Evolutionary conservation across 2,113 vertebrate species (phyloP), one percentile per base, ranked within the genome.

Genomic region (Poecile atricapillus): DNA sequence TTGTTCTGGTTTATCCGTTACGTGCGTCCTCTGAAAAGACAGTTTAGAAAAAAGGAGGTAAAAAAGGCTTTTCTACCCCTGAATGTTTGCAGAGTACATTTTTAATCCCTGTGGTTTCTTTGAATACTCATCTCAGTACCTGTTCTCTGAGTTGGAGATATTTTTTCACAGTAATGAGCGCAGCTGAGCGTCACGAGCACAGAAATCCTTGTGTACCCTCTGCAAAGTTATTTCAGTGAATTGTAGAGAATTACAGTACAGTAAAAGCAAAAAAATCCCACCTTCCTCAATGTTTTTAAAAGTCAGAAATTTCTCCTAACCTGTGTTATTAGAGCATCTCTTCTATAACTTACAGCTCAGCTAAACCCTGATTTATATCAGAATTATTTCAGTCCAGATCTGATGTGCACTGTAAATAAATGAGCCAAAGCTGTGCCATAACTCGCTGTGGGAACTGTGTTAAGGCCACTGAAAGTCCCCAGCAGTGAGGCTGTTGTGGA

Each of bases 361-460:
- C 13, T 52, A 13, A 55, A 52, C 22, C 35, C 59, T 49, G 20
- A 35, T 62, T 64, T 19, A 9, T 30, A 41, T 20, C 13, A 14
- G 47, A 8, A 6, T 55, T 47, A 33, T n/a, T 64, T 30, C 33
- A 50, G 2, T 35, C 18, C 52, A 28, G 1, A 22, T 44, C 49
- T 73, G 49, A 24, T 28, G 53, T 35, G 21, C 46, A 5, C 17
- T 80, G n/a, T 41, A 27, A 64, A 25, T 16, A n/a, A 37, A 2
- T 12, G 16, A 24, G 20, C 2, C 5, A 43, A 22, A 68, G 19
- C 31, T 49, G 8, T 23, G 19, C 35, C 13, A 2, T 22, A 5
- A 11, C 2, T 2, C 17, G 2, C 16, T 9, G 43, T 12, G 63
- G 49, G 59, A 64, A 3, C 3, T 5, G n/a, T 52, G 2, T 2